phyloP scores from a whole-genome alignment of 2,113 vertebrate species.

The Apaloderma vittatum region DNA sequence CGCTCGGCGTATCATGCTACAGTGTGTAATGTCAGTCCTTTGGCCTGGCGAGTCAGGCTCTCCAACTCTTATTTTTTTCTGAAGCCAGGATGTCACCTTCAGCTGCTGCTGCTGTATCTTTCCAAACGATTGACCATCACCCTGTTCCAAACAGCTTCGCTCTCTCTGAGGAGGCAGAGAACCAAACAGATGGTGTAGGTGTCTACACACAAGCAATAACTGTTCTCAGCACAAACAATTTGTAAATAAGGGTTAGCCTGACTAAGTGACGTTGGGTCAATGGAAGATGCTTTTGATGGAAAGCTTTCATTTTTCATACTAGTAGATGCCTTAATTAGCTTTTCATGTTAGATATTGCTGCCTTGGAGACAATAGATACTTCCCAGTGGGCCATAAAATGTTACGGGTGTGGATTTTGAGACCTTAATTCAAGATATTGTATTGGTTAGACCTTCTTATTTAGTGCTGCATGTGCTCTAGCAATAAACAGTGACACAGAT shows the following conservation, averaged over 20 bases:
- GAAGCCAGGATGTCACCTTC: neutral
- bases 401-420: neutral
- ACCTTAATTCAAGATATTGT: neutral
- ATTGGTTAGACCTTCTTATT: neutral
- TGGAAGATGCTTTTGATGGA: neutral
- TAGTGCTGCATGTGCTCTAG: neutral
- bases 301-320: neutral
- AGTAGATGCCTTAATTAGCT: neutral
- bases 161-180: neutral
- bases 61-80: neutral
- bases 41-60: fast-evolving
- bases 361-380: neutral
- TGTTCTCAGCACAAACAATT: neutral
- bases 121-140: neutral
- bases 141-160: neutral
- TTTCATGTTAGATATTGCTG: neutral
- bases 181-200: neutral
- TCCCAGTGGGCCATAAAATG: neutral
- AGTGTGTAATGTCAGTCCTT: neutral
- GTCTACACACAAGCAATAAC: neutral
- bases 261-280: neutral
- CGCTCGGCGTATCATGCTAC: neutral
- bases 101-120: neutral
- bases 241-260: neutral
- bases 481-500: neutral